Conservation (phyloP, 1,140 invertebrate species). For the Procambarus clarkii region DNA sequence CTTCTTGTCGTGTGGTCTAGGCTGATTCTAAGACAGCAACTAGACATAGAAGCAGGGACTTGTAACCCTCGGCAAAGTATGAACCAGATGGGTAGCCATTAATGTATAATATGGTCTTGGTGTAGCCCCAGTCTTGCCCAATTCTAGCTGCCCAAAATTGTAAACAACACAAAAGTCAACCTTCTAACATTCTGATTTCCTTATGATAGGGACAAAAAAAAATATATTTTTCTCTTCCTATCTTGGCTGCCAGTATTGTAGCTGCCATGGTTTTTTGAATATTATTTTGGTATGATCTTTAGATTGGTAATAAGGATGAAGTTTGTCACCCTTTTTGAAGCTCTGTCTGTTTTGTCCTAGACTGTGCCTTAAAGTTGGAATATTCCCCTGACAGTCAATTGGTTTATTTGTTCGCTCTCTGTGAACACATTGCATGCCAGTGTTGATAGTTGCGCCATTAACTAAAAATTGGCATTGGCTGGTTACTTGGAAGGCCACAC, state of each 20-base stretch:
- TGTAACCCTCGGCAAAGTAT: slow-evolving; percentile 6
- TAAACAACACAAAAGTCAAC: slow-evolving; percentile 4
- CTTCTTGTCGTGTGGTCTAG: not conserved
- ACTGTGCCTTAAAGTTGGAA: slow-evolving; percentile 68
- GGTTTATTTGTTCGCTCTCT: slow-evolving; percentile 57
- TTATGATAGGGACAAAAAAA: slow-evolving; percentile 11
- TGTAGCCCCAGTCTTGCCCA: slow-evolving; percentile 54
- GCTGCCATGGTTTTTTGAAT: slow-evolving; percentile 18
- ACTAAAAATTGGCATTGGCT: slow-evolving; percentile 39
- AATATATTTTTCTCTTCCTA: slow-evolving; percentile 18
- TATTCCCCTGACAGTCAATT: slow-evolving; percentile 60
- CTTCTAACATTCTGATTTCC: slow-evolving; percentile 30
- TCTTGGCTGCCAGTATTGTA: slow-evolving; percentile 24
- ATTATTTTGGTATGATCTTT: slow-evolving; percentile 41
- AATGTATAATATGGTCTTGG: slow-evolving; percentile 33
- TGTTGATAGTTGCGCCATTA: slow-evolving; percentile 63
- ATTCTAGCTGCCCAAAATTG: slow-evolving; percentile 45
- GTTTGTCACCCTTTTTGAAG: slow-evolving; percentile 52
- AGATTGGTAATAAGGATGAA: slow-evolving; percentile 44
- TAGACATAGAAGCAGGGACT: not conserved
- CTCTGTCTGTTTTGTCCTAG: slow-evolving; percentile 56
- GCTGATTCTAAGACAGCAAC: not conserved
- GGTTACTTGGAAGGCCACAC: not conserved
- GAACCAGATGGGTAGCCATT: slow-evolving; percentile 17
- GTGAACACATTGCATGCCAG: slow-evolving; percentile 67